Evolutionary conservation across 2,797 vertebrate genomes (phyloP).

Genomic region (Poeciliopsis paucimaculata): DNA sequence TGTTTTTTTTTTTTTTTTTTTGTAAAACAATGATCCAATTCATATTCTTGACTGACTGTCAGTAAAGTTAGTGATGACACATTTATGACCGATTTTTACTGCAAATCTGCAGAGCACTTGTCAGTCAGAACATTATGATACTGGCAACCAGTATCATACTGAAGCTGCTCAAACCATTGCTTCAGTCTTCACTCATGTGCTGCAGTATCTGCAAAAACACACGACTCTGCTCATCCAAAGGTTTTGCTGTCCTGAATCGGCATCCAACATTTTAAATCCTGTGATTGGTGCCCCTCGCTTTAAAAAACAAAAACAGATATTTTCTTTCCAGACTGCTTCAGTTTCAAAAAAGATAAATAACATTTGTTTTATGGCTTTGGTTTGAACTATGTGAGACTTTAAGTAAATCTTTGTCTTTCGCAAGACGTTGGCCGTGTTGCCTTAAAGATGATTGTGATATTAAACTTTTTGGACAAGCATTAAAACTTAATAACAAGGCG

Average conservation of each 20-base stretch:
- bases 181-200: not conserved
- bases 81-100: not conserved
- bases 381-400: not conserved
- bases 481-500: not conserved
- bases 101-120: not conserved
- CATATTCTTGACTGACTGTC: not conserved
- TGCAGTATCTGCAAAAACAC: not conserved
- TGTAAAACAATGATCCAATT: not conserved
- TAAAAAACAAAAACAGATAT: not conserved
- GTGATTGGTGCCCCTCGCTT: not conserved
- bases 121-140: not conserved
- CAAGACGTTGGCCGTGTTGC: not conserved
- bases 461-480: not conserved
- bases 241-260: not conserved
- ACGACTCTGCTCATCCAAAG: not conserved
- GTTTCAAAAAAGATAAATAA: not conserved
- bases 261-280: not conserved
- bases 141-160: not conserved
- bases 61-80: not conserved
- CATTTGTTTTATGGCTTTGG: not conserved
- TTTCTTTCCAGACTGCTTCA: not conserved
- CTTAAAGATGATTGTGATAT: not conserved
- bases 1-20: not conserved
- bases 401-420: not conserved
- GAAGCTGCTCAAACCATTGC: not conserved